Base-by-base conservation (phyloP, 2,888 invertebrate genomes). In the Patella depressa region DNA sequence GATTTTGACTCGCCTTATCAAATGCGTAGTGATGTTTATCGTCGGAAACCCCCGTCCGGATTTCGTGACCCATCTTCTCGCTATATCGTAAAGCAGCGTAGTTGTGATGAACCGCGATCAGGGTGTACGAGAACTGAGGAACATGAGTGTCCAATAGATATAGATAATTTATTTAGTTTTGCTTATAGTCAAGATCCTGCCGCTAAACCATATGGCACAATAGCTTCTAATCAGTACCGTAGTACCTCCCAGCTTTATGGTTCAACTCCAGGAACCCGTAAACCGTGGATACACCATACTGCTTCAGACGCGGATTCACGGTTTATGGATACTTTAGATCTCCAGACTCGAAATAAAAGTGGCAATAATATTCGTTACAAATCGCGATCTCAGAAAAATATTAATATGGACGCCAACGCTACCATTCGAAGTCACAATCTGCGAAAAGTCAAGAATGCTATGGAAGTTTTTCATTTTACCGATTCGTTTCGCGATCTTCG, bases 341-440 rank as follows among this genome's bases (percentile, higher is more conserved):
- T 81, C 14, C 79, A 81, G 53, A 77, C 73, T 11, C 55, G 75
- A 34, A 71, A 72, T n/a, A 19, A 71, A 59, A 53, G 19, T 15
- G 65, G 72, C 11, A 29, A 53, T 17, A 71, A 77, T 14, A 65
- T 65, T 24, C 19, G 65, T 24, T 69, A 82, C 34, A 85, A 81
- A 69, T 85, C 86, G 1, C 79, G 83, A 45, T 85, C 84, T 7
- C 85, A 85, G 45, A 84, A 83, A 74, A 17, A 24, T 70, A 79
- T 87, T 55, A 82, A 83, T 55, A 71, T 85, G n/a, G 87, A 88
- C 73, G 84, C 85, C 9, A 89, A 89, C 81, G 87, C 86, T 24
- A 89, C 89, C 1, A 83, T 88, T 53, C 84, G 89, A 15, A 86
- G 85, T 71, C 88, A 89, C 80, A 88, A 89, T 78, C 80, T 88